phyloP scores from a whole-genome alignment of 2,797 vertebrate genomes.

The Bradypus variegatus region DNA sequence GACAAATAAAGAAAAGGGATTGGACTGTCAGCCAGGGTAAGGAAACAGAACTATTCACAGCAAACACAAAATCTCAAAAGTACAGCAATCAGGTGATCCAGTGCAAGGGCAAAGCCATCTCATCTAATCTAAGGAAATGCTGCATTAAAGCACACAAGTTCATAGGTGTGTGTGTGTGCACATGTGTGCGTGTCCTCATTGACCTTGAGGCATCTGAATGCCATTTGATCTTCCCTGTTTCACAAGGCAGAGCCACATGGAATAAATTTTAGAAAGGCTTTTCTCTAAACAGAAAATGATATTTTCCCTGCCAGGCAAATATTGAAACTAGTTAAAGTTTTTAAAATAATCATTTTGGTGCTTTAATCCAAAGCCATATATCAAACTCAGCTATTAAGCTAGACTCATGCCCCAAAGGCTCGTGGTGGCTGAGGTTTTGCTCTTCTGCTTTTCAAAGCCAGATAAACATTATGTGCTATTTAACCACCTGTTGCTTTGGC shows the following conservation, averaged over 20 bases:
- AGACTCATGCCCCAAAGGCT: not conserved
- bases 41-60: constrained; percentile 25
- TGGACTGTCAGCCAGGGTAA: not conserved
- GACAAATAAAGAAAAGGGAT: constrained; percentile 7
- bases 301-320: constrained; percentile 20
- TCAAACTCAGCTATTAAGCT: constrained; percentile 16
- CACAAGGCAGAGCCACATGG: not conserved
- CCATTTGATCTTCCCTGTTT: constrained; percentile 9
- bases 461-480: constrained; percentile 11
- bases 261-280: constrained; percentile 33
- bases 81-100: not conserved
- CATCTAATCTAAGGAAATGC: not conserved
- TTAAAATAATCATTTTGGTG: not conserved
- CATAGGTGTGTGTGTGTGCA: not conserved
- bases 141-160: not conserved
- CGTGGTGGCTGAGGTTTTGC: not conserved
- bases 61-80: constrained; percentile 24
- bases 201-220: constrained; percentile 31
- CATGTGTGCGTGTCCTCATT: not conserved
- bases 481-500: constrained; percentile 1
- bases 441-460: not conserved
- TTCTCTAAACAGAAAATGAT: constrained; percentile 2
- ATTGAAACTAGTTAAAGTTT: not conserved
- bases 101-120: not conserved
- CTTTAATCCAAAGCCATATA: constrained; percentile 12